Evolutionary conservation across 2,113 vertebrate species (phyloP).

Genomic region (Pseudopipra pipra): DNA sequence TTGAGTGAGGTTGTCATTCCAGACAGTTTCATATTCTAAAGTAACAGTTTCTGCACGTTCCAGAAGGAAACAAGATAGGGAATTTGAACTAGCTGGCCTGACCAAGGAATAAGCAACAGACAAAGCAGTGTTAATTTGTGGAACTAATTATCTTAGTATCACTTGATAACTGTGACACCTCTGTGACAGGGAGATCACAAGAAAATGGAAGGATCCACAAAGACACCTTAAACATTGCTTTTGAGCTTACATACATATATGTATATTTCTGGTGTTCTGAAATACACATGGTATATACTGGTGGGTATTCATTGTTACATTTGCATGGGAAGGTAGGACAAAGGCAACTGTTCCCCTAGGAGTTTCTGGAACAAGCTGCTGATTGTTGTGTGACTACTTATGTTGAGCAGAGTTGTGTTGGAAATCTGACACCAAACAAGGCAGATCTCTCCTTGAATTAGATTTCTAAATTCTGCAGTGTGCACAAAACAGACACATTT

Average conservation of each 20-base stretch:
- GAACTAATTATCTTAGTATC: not conserved
- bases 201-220: not conserved
- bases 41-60: not conserved
- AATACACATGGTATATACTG: not conserved
- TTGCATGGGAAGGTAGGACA: not conserved
- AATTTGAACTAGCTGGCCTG: not conserved
- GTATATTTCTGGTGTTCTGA: not conserved
- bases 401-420: not conserved
- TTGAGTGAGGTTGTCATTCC: not conserved
- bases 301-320: not conserved
- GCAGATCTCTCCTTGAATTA: not conserved
- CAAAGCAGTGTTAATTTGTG: not conserved
- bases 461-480: not conserved
- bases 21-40: not conserved
- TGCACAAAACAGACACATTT: not conserved
- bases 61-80: not conserved
- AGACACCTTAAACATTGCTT: not conserved
- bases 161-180: not conserved
- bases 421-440: not conserved
- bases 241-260: not conserved
- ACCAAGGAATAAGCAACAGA: not conserved
- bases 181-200: not conserved
- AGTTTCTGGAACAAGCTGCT: not conserved
- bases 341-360: not conserved
- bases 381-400: not conserved